These are phyloP conservation scores for Galago senegalensis DNA, from an alignment of 2,797 vertebrate genomes.

Conservation along the genomic window DNA sequence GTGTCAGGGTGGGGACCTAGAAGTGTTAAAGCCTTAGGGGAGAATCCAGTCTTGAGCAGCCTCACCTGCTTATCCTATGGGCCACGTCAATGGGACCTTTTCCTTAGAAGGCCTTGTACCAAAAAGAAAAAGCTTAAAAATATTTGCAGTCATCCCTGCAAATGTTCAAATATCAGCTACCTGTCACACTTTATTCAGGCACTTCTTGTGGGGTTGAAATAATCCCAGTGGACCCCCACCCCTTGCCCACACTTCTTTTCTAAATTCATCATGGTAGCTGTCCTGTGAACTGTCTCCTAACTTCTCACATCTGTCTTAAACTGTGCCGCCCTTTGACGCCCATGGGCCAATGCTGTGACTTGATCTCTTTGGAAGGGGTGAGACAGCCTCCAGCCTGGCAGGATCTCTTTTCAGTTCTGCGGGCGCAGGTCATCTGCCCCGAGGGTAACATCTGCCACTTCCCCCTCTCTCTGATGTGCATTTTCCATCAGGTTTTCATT, in stretches of 20 bases:
- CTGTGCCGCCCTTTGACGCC: no score
- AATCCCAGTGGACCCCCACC: neutral
- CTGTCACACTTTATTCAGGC: neutral
- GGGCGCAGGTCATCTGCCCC: neutral
- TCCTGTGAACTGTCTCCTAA: slow-evolving; percentile 20
- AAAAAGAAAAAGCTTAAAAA: neutral
- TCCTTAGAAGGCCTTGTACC: no score
- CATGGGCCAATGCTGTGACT: neutral
- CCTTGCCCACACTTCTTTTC: neutral
- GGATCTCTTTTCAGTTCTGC: neutral
- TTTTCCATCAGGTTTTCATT: neutral
- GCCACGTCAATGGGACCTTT: neutral
- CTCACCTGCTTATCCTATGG: neutral
- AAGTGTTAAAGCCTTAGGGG: neutral
- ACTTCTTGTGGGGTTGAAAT: neutral
- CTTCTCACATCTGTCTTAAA: no score
- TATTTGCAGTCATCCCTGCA: no score
- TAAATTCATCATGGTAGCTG: neutral
- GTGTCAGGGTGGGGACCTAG: neutral
- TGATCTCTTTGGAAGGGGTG: neutral
- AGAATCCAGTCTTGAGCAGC: neutral
- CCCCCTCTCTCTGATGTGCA: neutral
- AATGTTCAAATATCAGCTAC: neutral
- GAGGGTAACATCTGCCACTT: neutral
- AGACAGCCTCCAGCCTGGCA: neutral